Conservation (phyloP, 2,888 invertebrate species). For the Andrena hattorfiana region DNA sequence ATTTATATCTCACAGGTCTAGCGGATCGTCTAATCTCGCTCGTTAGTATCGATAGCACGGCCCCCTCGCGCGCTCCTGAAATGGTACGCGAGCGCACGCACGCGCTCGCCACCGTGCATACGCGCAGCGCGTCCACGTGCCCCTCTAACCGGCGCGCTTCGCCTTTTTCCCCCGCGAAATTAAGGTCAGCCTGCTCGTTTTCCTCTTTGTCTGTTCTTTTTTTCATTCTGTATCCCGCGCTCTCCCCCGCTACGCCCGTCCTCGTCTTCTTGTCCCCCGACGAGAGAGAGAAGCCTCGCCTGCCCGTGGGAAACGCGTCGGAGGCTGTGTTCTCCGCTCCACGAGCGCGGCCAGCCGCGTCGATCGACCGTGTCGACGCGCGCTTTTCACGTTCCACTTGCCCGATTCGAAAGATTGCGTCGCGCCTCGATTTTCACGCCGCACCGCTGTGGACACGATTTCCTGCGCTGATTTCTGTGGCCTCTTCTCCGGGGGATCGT, state of each 20-base stretch:
- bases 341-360: conserved; percentile 25
- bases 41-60: conserved; percentile 68
- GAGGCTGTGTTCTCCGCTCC: conserved; percentile 25
- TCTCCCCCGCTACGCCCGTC: not conserved
- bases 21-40: conserved; percentile 67
- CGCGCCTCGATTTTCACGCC: conserved; percentile 8
- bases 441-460: conserved; percentile 1
- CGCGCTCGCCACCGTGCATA: conserved; percentile 16
- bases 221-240: not conserved
- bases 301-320: conserved; percentile 62
- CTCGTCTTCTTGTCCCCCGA: not conserved
- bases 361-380: conserved; percentile 44
- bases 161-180: conserved; percentile 62
- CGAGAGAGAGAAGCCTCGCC: conserved; percentile 16
- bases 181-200: conserved; percentile 58
- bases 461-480: not conserved
- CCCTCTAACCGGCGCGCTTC: conserved; percentile 18
- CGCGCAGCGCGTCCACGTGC: conserved; percentile 27
- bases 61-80: conserved; percentile 15
- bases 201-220: conserved; percentile 15
- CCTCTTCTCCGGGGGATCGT: not conserved
- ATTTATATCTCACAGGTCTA: conserved; percentile 61
- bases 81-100: conserved; percentile 48
- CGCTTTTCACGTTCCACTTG: conserved; percentile 56
- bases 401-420: conserved; percentile 26